Conservation (phyloP, 2,797 vertebrate species). For the Hydrocynus forskahlii region DNA sequence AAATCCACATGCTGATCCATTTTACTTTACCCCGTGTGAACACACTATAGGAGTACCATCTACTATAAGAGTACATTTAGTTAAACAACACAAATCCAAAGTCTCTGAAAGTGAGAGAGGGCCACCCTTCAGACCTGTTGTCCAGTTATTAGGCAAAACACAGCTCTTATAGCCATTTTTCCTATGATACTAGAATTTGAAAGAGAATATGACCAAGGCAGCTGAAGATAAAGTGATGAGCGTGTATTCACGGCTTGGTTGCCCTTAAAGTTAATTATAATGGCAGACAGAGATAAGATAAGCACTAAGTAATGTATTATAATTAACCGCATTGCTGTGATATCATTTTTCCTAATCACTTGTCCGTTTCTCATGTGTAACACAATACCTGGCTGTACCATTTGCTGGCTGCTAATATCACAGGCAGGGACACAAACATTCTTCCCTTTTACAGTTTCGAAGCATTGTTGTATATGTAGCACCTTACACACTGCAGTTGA, state of each 20-base stretch:
- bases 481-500: conserved; percentile 61
- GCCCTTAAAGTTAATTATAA: conserved; percentile 1
- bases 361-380: conserved; percentile 2
- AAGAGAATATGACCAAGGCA: not conserved
- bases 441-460: not conserved
- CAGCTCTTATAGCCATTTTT: too few relatives aligned
- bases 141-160: too few relatives aligned
- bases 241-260: not conserved
- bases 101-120: too few relatives aligned
- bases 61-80: too few relatives aligned
- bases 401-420: not conserved
- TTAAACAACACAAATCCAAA: too few relatives aligned
- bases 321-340: conserved; percentile 6
- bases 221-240: not conserved
- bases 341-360: conserved; percentile 10
- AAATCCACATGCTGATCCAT: too few relatives aligned
- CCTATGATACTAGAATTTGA: not conserved
- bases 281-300: conserved; percentile 12
- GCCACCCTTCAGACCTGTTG: too few relatives aligned
- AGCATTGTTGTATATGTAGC: conserved; percentile 54
- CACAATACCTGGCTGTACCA: not conserved
- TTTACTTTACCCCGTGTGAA: too few relatives aligned
- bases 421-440: not conserved
- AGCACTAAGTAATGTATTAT: not conserved
- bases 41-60: too few relatives aligned